These are phyloP conservation scores for Tetanocera ferruginea DNA, from an alignment of 2,888 invertebrate species.

Conservation along the genomic window DNA sequence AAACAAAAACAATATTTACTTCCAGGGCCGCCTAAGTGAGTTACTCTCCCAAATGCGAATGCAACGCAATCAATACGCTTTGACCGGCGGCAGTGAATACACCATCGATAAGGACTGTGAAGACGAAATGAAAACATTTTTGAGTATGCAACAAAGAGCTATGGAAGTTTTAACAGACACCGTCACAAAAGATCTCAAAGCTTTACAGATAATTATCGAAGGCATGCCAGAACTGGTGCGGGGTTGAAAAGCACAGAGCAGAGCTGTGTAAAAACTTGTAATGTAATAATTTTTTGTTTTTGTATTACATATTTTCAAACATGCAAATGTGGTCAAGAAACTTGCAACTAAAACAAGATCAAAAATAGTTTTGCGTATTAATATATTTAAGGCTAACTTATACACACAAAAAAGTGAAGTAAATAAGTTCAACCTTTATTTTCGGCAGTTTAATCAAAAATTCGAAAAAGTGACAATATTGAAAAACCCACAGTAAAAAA, in stretches of 20 bases:
- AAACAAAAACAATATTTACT: background rate
- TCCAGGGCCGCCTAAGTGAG: slow-evolving; percentile 89
- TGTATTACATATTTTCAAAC: too few species aligned
- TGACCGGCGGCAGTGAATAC: slow-evolving; percentile 79
- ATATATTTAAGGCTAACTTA: too few species aligned
- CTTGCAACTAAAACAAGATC: too few species aligned
- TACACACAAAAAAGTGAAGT: too few species aligned
- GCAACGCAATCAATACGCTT: slow-evolving; percentile 75
- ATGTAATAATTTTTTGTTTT: too few species aligned
- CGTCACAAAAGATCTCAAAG: slow-evolving; percentile 83
- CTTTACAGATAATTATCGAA: slow-evolving; percentile 83
- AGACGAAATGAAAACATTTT: slow-evolving; percentile 82
- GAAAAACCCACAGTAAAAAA: too few species aligned
- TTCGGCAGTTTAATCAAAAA: too few species aligned
- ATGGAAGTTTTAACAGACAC: slow-evolving; percentile 88
- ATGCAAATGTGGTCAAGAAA: too few species aligned
- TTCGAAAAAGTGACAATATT: too few species aligned
- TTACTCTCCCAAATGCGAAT: slow-evolving; percentile 88
- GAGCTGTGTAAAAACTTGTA: too few species aligned
- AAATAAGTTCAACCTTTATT: too few species aligned
- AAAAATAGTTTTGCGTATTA: too few species aligned
- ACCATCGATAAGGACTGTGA: slow-evolving; percentile 82
- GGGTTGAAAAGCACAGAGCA: slow-evolving; percentile 42
- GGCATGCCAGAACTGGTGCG: slow-evolving; percentile 76
- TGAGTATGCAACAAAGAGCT: slow-evolving; percentile 89